Evolutionary conservation across 2,888 invertebrate genomes (phyloP).

Genomic region (Disparrhopalites patrizii): DNA sequence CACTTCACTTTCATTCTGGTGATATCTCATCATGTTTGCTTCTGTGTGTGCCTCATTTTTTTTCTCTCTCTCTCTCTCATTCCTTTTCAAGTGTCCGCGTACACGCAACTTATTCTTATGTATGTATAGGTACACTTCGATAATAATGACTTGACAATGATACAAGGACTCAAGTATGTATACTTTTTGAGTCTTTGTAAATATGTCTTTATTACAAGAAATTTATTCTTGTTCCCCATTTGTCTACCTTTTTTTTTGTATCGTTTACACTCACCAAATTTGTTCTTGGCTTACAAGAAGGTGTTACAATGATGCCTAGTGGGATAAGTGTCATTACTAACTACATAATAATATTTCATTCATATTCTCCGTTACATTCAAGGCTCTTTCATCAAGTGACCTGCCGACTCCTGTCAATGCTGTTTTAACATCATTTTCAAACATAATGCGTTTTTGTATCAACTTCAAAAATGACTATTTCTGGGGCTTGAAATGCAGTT

Average conservation of each 20-base stretch:
- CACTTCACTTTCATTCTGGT: constrained; percentile 1
- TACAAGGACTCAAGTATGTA: neutral
- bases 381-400: no score
- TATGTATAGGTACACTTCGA: neutral
- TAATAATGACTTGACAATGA: neutral
- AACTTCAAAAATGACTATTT: no score
- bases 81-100: neutral
- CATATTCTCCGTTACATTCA: neutral
- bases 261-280: no score
- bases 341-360: neutral
- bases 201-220: no score
- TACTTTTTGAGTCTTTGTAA: no score
- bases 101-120: neutral
- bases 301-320: neutral
- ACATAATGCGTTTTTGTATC: no score
- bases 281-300: no score
- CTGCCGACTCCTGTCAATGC: neutral
- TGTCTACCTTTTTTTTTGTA: no score
- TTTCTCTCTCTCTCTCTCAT: neutral
- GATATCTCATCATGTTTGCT: no score
- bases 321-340: neutral
- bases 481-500: no score
- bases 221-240: no score
- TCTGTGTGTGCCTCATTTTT: neutral
- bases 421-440: neutral